These are phyloP conservation scores for Allolobophora icterica DNA, from an alignment of 2,888 invertebrate species.

Conservation along the genomic window DNA sequence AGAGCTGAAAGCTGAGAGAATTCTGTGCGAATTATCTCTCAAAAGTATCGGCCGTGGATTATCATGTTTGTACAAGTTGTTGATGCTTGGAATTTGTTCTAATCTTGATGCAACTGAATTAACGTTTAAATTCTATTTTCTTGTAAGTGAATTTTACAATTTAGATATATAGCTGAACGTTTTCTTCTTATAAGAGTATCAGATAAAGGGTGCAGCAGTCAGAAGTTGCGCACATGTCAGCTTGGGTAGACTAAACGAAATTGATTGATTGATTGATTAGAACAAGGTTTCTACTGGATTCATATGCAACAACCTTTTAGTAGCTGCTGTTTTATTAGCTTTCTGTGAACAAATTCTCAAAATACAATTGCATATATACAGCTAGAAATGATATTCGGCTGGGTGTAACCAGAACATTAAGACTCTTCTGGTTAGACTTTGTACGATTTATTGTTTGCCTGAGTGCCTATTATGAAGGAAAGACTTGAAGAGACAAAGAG, in stretches of 20 bases:
- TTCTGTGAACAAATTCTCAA: not conserved
- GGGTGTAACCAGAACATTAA: not conserved
- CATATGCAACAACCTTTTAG: not conserved
- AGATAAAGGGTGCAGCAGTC: not conserved
- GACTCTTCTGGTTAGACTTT: not conserved
- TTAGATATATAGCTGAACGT: not conserved
- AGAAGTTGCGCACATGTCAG: no score
- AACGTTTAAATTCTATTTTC: not conserved
- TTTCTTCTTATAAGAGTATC: not conserved
- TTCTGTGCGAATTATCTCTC: not conserved
- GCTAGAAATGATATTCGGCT: not conserved
- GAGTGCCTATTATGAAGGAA: not conserved
- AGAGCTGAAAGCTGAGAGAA: not conserved
- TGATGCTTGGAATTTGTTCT: not conserved
- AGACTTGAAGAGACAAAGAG: not conserved
- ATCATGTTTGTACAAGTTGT: not conserved
- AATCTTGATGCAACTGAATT: constrained; percentile 5
- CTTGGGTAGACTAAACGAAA: no score
- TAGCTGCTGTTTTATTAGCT: not conserved
- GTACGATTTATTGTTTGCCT: not conserved
- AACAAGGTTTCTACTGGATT: not conserved
- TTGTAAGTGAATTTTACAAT: not conserved
- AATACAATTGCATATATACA: not conserved
- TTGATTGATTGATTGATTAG: no score
- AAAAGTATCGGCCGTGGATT: not conserved